Percentiles rank a stretch among this genome's conserved stretches.
These are phyloP conservation scores for Drosophila subpulchrella DNA, from an alignment of 1,140 invertebrate species.

Conservation along the genomic window DNA sequence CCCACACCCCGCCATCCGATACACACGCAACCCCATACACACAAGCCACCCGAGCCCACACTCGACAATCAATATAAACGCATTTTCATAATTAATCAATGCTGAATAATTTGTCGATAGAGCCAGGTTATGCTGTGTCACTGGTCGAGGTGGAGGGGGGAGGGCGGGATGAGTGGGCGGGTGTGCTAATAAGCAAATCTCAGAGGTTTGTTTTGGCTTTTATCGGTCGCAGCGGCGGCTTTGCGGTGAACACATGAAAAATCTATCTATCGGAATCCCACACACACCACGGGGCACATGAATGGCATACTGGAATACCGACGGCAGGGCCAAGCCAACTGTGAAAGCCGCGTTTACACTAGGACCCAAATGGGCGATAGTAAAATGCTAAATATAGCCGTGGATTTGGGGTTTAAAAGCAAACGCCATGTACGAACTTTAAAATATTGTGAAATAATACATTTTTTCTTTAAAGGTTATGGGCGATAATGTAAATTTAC, in stretches of 20 bases:
- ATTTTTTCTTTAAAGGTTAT: not conserved
- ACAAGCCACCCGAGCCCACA: conserved; percentile 14
- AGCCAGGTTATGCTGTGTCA: conserved; percentile 38
- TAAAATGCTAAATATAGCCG: conserved; percentile 17
- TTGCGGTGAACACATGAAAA: conserved; percentile 68
- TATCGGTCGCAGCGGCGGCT: conserved; percentile 67
- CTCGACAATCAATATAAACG: conserved; percentile 76
- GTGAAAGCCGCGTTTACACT: conserved; percentile 51
- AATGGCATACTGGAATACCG: conserved; percentile 24
- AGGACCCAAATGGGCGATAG: conserved; percentile 27
- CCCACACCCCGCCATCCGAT: conserved; percentile 13
- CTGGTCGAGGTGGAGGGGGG: not conserved
- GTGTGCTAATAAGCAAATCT: conserved; percentile 71
- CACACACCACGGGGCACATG: conserved; percentile 34
- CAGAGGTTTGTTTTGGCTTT: conserved; percentile 76
- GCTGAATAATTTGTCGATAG: conserved; percentile 75
- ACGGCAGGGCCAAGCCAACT: conserved; percentile 24
- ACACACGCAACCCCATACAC: conserved; percentile 6
- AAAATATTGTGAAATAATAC: not conserved
- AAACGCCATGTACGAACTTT: conserved; percentile 1
- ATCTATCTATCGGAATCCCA: conserved; percentile 20
- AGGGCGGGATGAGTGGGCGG: not conserved
- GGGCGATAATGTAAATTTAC: not conserved
- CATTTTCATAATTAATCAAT: conserved; percentile 82
- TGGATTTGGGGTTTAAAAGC: not conserved